phyloP scores from a whole-genome alignment of 2,888 invertebrate species.

The Tachina lurida region DNA sequence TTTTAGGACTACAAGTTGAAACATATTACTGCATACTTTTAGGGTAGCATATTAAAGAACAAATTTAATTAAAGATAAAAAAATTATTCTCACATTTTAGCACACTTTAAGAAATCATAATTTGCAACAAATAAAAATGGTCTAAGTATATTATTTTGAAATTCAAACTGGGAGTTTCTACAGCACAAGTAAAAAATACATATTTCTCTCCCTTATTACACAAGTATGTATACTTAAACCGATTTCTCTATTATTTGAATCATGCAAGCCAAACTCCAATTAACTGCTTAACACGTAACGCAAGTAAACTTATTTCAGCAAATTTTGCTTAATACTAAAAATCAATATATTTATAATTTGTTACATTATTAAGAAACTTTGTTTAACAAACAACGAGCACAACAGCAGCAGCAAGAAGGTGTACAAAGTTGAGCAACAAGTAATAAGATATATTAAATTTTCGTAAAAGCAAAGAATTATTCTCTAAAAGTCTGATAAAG shows the following conservation, averaged over 20 bases:
- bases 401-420: conserved; percentile 19
- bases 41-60: too few species aligned
- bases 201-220: neutral
- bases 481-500: neutral
- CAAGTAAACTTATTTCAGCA: neutral
- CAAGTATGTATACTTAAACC: too few species aligned
- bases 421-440: conserved; percentile 56
- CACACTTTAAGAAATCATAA: too few species aligned
- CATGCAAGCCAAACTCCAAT: conserved; percentile 44
- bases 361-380: conserved; percentile 29
- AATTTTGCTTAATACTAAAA: conserved; percentile 35
- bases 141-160: too few species aligned
- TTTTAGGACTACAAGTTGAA: too few species aligned
- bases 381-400: neutral
- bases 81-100: too few species aligned
- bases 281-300: neutral
- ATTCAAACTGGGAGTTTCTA: too few species aligned
- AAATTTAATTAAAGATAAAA: too few species aligned
- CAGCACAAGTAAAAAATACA: neutral
- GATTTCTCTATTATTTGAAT: neutral
- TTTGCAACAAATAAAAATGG: too few species aligned
- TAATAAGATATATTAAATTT: conserved; percentile 6
- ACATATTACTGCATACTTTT: too few species aligned
- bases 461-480: conserved; percentile 1
- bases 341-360: conserved; percentile 46